Evolutionary conservation across 2,797 vertebrate species (phyloP).

Genomic region (Ibycter americanus): DNA sequence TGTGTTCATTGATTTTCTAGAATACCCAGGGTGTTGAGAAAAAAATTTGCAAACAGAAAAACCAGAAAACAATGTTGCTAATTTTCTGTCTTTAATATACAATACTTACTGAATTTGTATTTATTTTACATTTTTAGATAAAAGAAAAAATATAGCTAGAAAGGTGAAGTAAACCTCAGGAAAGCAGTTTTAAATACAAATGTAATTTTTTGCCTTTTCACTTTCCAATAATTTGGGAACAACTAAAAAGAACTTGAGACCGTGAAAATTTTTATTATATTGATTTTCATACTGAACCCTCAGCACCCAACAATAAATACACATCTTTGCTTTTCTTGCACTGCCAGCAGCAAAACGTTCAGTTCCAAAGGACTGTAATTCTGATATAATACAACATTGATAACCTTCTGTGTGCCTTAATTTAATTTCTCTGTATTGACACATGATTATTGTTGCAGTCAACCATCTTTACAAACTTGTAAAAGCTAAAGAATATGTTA

Average conservation of each 20-base stretch:
- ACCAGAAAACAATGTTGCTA: constrained; percentile 21
- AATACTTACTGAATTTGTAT: constrained; percentile 58
- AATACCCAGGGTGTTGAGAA: background rate
- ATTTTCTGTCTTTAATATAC: constrained; percentile 60
- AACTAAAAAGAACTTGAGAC: constrained; percentile 61
- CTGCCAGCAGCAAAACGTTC: constrained; percentile 76
- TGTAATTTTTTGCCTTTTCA: constrained; percentile 46
- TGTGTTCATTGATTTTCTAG: background rate
- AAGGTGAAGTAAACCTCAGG: constrained; percentile 49
- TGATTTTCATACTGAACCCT: constrained; percentile 65
- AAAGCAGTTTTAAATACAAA: constrained; percentile 71
- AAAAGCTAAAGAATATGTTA: constrained; percentile 28
- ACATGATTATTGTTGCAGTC: constrained; percentile 20
- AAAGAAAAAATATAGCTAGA: constrained; percentile 43
- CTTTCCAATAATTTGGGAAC: constrained; percentile 56
- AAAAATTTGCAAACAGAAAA: constrained; percentile 27
- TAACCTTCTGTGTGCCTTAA: constrained; percentile 65
- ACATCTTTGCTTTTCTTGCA: constrained; percentile 75
- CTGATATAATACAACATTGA: constrained; percentile 55
- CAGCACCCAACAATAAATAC: constrained; percentile 76
- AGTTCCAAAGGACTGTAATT: constrained; percentile 74
- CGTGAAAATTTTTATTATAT: constrained; percentile 65
- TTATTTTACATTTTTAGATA: constrained; percentile 63
- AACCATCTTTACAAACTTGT: constrained; percentile 26
- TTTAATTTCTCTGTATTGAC: constrained; percentile 1